phyloP scores from a whole-genome alignment of 2,797 vertebrate genomes.

The Ambastaia sidthimunki region DNA sequence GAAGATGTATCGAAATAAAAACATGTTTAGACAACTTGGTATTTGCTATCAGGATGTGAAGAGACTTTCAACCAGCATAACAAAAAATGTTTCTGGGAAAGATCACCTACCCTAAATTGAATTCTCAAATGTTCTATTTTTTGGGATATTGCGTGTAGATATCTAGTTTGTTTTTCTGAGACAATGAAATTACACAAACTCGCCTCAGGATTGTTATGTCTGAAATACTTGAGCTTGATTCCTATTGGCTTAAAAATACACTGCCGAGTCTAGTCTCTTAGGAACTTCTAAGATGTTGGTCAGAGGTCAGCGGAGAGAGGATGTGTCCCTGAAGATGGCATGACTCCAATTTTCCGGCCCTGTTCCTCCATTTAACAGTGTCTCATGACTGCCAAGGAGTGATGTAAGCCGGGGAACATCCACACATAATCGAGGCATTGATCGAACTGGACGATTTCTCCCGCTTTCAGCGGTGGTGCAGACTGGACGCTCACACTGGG shows the following conservation, averaged over 20 bases:
- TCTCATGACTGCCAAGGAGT: constrained; percentile 69
- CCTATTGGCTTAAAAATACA: not conserved
- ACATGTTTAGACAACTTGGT: too few relatives aligned
- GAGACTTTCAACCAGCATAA: too few relatives aligned
- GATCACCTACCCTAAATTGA: too few relatives aligned
- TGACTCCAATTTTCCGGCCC: constrained; percentile 60
- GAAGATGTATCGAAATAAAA: too few relatives aligned
- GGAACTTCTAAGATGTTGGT: constrained; percentile 32
- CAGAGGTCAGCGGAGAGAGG: constrained; percentile 45
- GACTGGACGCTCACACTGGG: constrained; percentile 12
- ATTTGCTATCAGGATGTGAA: too few relatives aligned
- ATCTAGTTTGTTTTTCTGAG: too few relatives aligned
- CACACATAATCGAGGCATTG: constrained; percentile 77
- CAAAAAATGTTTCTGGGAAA: too few relatives aligned
- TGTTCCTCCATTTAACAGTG: constrained; percentile 67
- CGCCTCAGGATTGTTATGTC: not conserved
- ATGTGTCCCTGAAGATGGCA: constrained; percentile 59
- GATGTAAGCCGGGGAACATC: constrained; percentile 70
- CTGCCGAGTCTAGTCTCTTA: constrained; percentile 14
- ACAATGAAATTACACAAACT: not conserved
- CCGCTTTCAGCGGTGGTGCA: constrained; percentile 34
- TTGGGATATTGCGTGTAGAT: too few relatives aligned
- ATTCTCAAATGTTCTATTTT: too few relatives aligned
- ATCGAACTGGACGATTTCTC: constrained; percentile 57
- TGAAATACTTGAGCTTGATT: not conserved